These are phyloP conservation scores for Cantharis nigra DNA, from an alignment of 2,888 invertebrate genomes.

Conservation along the genomic window DNA sequence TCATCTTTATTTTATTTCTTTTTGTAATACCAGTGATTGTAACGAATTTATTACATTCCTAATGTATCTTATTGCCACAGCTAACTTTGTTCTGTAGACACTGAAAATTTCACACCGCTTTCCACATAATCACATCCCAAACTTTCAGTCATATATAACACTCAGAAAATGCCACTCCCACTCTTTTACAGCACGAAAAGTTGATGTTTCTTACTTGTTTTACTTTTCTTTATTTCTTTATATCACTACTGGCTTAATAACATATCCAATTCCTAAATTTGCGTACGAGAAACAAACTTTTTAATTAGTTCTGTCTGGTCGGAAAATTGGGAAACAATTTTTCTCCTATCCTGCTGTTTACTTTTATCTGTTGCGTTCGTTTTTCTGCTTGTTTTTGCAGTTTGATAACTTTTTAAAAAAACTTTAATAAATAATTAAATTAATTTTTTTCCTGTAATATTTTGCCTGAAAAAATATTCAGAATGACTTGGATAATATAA, in stretches of 20 bases:
- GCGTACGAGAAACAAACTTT: not conserved
- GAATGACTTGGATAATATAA: not conserved
- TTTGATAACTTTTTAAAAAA: not conserved
- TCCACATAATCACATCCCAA: constrained; percentile 25
- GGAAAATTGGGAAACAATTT: not conserved
- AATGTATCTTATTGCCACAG: not conserved
- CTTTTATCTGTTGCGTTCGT: not conserved
- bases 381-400: not conserved
- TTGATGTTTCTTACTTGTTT: constrained; percentile 13
- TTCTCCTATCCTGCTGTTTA: not conserved
- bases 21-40: constrained; percentile 4
- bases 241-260: not conserved
- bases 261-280: not conserved
- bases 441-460: not conserved
- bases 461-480: not conserved
- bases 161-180: constrained; percentile 26
- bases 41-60: constrained; percentile 14
- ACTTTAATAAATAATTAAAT: not conserved
- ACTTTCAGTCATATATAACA: constrained; percentile 23
- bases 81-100: constrained; percentile 9
- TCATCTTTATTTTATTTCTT: constrained; percentile 14
- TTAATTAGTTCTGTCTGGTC: not conserved
- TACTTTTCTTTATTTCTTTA: not conserved
- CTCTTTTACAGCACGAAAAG: constrained; percentile 22
- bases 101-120: constrained; percentile 19